These are phyloP conservation scores for Rugalucina vietnamica DNA, from an alignment of 2,888 invertebrate genomes.

Conservation along the genomic window DNA sequence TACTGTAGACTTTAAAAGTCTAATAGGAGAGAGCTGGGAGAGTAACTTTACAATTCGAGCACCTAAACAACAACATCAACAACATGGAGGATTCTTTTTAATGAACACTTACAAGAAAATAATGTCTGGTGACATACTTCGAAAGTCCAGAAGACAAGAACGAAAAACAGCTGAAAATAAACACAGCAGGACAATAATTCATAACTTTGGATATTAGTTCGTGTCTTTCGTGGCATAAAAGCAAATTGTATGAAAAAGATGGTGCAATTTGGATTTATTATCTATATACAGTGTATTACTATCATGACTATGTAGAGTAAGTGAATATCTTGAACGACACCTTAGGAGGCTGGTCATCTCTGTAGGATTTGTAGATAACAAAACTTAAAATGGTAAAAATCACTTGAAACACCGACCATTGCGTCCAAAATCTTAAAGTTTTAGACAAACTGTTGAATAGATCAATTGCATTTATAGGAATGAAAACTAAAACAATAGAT, in stretches of 20 bases:
- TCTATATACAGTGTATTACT: not conserved
- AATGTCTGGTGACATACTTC: slow-evolving; percentile 19
- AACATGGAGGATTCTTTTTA: not conserved
- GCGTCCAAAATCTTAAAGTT: too few species aligned
- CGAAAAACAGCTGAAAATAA: slow-evolving; percentile 29
- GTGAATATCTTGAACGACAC: too few species aligned
- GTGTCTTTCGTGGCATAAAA: not conserved
- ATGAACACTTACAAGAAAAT: slow-evolving; percentile 32
- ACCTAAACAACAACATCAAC: not conserved
- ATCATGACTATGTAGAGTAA: too few species aligned
- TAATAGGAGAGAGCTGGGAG: not conserved
- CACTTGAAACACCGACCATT: too few species aligned
- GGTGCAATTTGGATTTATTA: not conserved
- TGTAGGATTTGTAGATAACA: too few species aligned
- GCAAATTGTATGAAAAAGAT: not conserved
- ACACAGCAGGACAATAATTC: not conserved
- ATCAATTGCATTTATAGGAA: too few species aligned
- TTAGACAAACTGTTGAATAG: too few species aligned
- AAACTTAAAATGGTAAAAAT: too few species aligned
- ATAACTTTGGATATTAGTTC: not conserved
- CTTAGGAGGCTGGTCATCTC: too few species aligned
- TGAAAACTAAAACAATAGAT: too few species aligned
- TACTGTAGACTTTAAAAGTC: not conserved
- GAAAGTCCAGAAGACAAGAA: slow-evolving; percentile 34
- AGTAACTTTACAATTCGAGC: not conserved